A percentile compares a stretch with the other conserved stretches of the same genome.
Evolutionary conservation across 2,797 vertebrate species (phyloP).

Genomic region (Graptemys geographica): DNA sequence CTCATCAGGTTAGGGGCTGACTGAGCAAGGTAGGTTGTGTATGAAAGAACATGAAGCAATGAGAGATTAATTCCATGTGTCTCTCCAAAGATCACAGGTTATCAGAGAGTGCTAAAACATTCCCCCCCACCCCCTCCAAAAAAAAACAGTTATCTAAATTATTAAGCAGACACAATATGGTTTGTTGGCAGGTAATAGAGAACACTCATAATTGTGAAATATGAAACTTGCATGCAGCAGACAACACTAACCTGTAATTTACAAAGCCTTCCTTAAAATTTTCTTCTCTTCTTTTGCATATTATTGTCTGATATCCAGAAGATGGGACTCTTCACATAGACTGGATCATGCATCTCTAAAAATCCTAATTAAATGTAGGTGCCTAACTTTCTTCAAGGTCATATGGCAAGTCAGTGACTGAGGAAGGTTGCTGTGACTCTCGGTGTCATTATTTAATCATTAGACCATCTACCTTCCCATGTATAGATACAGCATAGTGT

Average conservation of each 20-base stretch:
- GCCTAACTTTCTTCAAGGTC: neutral
- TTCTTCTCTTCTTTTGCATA: neutral
- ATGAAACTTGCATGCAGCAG: neutral
- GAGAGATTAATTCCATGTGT: neutral
- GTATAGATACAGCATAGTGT: accelerated
- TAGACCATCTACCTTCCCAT: neutral
- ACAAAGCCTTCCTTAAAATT: neutral
- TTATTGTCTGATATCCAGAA: neutral
- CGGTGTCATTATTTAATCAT: neutral
- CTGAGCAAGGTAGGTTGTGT: accelerated
- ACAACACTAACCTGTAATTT: neutral
- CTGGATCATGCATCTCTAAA: neutral
- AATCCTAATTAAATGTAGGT: neutral
- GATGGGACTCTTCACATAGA: neutral
- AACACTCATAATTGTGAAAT: neutral
- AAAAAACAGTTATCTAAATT: neutral
- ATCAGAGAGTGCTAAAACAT: neutral
- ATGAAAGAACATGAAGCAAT: neutral
- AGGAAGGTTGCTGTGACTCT: neutral
- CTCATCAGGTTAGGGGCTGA: neutral
- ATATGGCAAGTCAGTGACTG: neutral
- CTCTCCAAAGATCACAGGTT: neutral
- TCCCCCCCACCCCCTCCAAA: no score
- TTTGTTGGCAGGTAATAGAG: neutral
- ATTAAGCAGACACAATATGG: accelerated